These are phyloP conservation scores for Rhimphoctona megacephalus DNA, from an alignment of 2,888 invertebrate species.

Conservation along the genomic window DNA sequence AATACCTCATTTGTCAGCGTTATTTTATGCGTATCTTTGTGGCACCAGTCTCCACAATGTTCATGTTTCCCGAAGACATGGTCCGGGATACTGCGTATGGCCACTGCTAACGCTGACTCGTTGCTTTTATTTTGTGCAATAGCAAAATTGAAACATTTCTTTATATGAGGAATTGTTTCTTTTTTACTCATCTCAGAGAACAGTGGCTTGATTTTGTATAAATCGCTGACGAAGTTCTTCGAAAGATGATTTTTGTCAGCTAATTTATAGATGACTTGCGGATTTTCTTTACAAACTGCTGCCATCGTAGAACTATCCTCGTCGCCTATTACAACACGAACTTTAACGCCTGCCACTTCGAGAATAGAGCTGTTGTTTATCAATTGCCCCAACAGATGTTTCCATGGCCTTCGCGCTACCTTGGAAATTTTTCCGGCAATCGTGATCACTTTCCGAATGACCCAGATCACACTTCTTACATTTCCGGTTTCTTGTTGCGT, in stretches of 20 bases:
- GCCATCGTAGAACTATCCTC: constrained; percentile 73
- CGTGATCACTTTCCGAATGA: constrained; percentile 70
- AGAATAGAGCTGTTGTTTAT: constrained; percentile 69
- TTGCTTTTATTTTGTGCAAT: constrained; percentile 21
- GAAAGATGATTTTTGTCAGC: constrained; percentile 69
- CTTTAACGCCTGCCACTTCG: constrained; percentile 65
- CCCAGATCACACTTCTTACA: constrained; percentile 71
- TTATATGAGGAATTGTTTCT: constrained; percentile 19
- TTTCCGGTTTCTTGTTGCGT: constrained; percentile 69
- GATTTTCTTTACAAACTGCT: constrained; percentile 61
- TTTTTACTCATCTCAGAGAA: constrained; percentile 20
- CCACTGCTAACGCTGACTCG: background rate
- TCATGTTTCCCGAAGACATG: constrained; percentile 16
- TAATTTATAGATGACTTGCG: constrained; percentile 65
- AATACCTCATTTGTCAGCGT: constrained; percentile 3
- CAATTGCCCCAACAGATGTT: constrained; percentile 70
- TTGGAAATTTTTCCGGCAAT: constrained; percentile 73
- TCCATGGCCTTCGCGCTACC: constrained; percentile 78
- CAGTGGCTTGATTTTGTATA: constrained; percentile 55
- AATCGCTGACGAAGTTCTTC: constrained; percentile 67
- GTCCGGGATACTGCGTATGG: constrained; percentile 7
- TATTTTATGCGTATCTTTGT: constrained; percentile 13
- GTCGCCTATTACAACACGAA: constrained; percentile 72
- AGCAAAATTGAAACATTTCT: constrained; percentile 29
- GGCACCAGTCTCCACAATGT: constrained; percentile 33